phyloP scores from a whole-genome alignment of 2,113 vertebrate genomes.

The Ivindomyrus marchei region DNA sequence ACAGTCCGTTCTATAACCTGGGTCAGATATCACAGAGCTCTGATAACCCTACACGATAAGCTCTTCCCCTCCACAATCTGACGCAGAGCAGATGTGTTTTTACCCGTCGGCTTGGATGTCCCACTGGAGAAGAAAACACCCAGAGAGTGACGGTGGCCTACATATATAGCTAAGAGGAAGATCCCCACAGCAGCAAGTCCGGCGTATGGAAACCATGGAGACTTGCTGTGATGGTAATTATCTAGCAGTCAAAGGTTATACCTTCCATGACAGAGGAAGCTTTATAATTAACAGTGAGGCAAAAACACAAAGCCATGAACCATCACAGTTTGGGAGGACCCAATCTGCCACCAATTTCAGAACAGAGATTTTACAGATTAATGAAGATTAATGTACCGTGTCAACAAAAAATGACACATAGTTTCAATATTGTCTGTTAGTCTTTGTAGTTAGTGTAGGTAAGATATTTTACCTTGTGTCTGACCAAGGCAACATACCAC shows the following conservation, averaged over 20 bases:
- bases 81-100: constrained; percentile 59
- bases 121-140: constrained; percentile 23
- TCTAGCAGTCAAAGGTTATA: background rate
- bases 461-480: background rate
- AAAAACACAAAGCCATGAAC: background rate
- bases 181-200: background rate
- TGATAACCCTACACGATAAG: constrained; percentile 56
- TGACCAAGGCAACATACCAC: background rate
- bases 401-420: background rate
- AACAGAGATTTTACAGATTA: background rate
- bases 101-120: constrained; percentile 45
- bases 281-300: background rate
- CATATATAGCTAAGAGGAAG: background rate
- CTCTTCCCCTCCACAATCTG: constrained; percentile 42
- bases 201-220: background rate
- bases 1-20: constrained; percentile 47
- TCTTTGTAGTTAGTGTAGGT: background rate
- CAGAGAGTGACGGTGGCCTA: background rate
- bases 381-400: background rate
- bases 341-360: background rate
- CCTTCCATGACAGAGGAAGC: background rate
- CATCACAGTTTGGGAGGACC: background rate
- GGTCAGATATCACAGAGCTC: constrained; percentile 43
- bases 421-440: background rate
- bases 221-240: background rate